Evolutionary conservation across 2,797 vertebrate genomes (phyloP), one percentile per base, ranked within the genome.

Genomic region (Potorous gilbertii): DNA sequence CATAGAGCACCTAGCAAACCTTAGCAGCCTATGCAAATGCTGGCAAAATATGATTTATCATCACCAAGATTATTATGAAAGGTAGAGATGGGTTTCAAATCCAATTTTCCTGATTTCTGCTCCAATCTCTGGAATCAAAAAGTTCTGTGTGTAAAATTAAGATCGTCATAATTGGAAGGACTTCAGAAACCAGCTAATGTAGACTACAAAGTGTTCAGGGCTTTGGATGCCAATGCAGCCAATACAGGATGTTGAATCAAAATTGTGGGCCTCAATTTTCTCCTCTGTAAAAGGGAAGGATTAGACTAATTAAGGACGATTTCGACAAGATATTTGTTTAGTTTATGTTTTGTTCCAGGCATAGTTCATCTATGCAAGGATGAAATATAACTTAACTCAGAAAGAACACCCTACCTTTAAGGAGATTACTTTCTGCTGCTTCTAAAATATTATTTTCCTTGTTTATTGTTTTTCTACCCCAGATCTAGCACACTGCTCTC

Each of bases 251-350:
- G 5, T 66, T 66, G 62, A 87, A 4, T 57, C 87, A 95, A 59
- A 34, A 92, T 90, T 90, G 27, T 94, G 91, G 91, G 46, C 21
- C 97, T 96, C 81, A 21, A 46, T 94, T 92, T 94, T 52, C n/a
- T 57, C 21, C 52, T 62, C 29, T 94, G 2, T 95, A 94, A 94
- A 97, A 92, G 74, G 55, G 31, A 59, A 11, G 57, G 18, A 81
- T 90, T 95, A 66, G 93, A 94, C 90, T 2, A 91, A 21, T 55
- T 87, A 87, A 93, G 46, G 29, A 59, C 57, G 31, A 59, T 59
- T 59, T 59, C 29, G 13, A 31, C 29, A 59, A 59, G 14, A 52
- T 1, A n/a, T 66, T 62, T 62, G 31, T 62, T 62, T 62, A 62
- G 13, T 62, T 62, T 1, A 62, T 62, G 13, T 62, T 62, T 62